Conservation (phyloP, 2,797 vertebrate genomes). For the Pogoniulus pusillus region DNA sequence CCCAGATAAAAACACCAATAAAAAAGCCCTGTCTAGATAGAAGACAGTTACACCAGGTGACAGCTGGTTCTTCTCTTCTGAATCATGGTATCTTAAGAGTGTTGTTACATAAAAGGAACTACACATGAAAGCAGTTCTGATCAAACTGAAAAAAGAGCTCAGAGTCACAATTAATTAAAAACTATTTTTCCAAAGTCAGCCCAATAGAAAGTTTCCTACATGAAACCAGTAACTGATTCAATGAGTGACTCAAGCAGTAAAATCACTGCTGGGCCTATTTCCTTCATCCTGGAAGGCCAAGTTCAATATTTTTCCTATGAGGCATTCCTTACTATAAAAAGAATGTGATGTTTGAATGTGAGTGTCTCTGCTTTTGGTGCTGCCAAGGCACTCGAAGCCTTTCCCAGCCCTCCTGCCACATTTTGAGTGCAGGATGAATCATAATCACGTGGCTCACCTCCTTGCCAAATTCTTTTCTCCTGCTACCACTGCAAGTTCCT, state of each 20-base stretch:
- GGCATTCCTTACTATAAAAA: slow-evolving; percentile 86
- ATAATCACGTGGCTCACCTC: slow-evolving; percentile 80
- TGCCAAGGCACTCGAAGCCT: slow-evolving; percentile 72
- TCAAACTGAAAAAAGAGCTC: slow-evolving; percentile 61
- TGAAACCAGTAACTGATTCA: slow-evolving; percentile 79
- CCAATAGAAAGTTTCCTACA: slow-evolving; percentile 81
- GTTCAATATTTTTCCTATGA: slow-evolving; percentile 88
- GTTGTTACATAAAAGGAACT: background rate
- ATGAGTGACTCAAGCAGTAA: slow-evolving; percentile 79
- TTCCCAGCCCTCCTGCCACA: slow-evolving; percentile 78
- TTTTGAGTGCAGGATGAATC: slow-evolving; percentile 83
- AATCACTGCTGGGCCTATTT: slow-evolving; percentile 76
- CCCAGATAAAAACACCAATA: background rate
- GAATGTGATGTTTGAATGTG: slow-evolving; percentile 84
- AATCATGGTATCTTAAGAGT: background rate
- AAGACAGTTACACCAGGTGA: background rate
- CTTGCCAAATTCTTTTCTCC: slow-evolving; percentile 83
- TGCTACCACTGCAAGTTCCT: slow-evolving; percentile 79
- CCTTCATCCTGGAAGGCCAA: slow-evolving; percentile 77
- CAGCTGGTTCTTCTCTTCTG: background rate
- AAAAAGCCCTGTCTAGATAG: background rate
- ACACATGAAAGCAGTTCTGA: slow-evolving; percentile 51
- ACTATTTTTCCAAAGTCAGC: slow-evolving; percentile 62
- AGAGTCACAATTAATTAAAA: slow-evolving; percentile 75
- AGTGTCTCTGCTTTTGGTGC: slow-evolving; percentile 78